Evolutionary conservation across 2,113 vertebrate species (phyloP).

Genomic region (Austrofundulus limnaeus): DNA sequence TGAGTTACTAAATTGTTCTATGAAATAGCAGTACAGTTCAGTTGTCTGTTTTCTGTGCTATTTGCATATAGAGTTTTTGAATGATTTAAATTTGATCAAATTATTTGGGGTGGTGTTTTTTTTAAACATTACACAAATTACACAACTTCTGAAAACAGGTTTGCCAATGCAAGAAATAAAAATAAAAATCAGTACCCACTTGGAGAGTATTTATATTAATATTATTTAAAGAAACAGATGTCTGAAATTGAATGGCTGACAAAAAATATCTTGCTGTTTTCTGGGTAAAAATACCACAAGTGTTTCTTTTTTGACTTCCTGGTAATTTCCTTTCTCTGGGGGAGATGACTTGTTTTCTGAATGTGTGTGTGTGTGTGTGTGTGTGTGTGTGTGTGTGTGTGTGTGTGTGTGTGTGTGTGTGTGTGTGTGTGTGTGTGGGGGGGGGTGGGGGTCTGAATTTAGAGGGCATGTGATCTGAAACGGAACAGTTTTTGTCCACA

Average conservation of each 20-base stretch:
- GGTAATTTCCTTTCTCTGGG: conserved; percentile 57
- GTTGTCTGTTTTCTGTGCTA: neutral
- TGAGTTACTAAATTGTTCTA: no score
- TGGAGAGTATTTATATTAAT: neutral
- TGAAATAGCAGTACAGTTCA: no score
- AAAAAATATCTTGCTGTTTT: neutral
- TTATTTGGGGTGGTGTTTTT: neutral
- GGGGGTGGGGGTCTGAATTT: no score
- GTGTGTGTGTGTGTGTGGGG: neutral
- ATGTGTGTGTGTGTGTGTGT: conserved; percentile 3
- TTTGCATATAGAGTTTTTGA: no score
- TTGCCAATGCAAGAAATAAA: neutral
- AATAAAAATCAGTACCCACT: neutral
- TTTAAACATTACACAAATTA: neutral
- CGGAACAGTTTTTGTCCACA: neutral
- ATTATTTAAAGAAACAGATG: neutral
- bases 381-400: neutral
- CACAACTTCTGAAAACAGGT: neutral
- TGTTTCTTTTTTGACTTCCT: conserved; percentile 62
- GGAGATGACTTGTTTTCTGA: conserved; percentile 33
- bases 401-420: conserved; percentile 6
- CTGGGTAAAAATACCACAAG: conserved; percentile 32
- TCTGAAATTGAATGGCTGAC: neutral
- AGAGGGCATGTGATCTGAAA: neutral
- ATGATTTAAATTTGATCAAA: neutral